Conservation (phyloP, 2,113 vertebrate species). For the Oophaga pumilio region DNA sequence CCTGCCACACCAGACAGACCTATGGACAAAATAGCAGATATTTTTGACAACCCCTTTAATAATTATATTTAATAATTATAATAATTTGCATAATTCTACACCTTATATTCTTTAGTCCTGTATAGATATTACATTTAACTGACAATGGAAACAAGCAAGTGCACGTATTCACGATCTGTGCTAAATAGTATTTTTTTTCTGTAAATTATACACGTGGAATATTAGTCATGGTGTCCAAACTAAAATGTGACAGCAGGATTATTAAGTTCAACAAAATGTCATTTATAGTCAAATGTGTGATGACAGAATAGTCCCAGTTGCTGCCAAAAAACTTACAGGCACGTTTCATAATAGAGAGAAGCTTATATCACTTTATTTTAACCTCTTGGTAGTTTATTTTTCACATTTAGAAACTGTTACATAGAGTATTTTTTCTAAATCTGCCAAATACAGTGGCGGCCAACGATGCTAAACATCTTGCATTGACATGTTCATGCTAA, state of each 20-base stretch:
- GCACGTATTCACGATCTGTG: not conserved
- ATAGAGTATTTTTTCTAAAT: conserved; percentile 14
- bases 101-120: not conserved
- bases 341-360: conserved; percentile 25
- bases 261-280: not conserved
- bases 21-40: not conserved
- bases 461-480: conserved; percentile 33
- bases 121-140: not conserved
- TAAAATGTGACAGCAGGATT: conserved; percentile 4
- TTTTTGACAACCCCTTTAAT: too few relatives aligned
- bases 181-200: not conserved
- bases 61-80: too few relatives aligned
- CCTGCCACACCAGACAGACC: too few relatives aligned
- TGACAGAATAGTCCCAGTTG: conserved; percentile 3
- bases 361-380: conserved; percentile 3
- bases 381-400: conserved; percentile 35
- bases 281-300: not conserved
- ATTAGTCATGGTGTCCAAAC: not conserved
- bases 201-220: not conserved
- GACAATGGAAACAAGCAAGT: not conserved
- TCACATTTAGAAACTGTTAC: conserved; percentile 24
- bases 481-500: conserved; percentile 11
- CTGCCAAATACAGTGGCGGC: not conserved
- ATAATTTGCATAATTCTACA: too few relatives aligned
- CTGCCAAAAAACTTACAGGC: not conserved